Evolutionary conservation across 1,140 invertebrate genomes (phyloP).

Genomic region (Parasteatoda tepidariorum): DNA sequence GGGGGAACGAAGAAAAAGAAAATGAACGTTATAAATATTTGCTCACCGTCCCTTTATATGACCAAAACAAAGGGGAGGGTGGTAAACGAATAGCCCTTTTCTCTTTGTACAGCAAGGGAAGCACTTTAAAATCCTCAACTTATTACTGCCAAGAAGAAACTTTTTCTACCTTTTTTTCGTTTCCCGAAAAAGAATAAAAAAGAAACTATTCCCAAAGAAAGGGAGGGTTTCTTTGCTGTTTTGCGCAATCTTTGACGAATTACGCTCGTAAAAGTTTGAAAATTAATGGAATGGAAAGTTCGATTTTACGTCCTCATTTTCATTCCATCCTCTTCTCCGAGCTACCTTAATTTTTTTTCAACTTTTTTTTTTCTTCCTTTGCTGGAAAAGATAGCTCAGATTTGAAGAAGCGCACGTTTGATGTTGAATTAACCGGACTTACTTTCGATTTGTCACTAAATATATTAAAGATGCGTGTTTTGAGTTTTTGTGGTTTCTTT

Average conservation of each 20-base stretch:
- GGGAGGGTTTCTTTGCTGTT: background rate
- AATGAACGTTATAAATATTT: constrained; percentile 49
- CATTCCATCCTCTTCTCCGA: too few relatives aligned
- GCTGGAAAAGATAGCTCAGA: too few relatives aligned
- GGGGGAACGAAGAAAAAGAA: constrained; percentile 28
- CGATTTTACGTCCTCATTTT: constrained; percentile 28
- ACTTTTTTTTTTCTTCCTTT: too few relatives aligned
- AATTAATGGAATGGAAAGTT: constrained; percentile 52
- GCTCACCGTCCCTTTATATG: constrained; percentile 37
- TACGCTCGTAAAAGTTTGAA: constrained; percentile 49
- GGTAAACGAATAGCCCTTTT: background rate
- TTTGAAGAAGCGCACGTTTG: too few relatives aligned
- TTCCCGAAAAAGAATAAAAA: background rate
- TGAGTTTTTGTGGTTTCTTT: too few relatives aligned
- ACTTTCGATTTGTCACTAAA: too few relatives aligned
- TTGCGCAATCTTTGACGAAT: constrained; percentile 44
- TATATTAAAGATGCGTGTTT: too few relatives aligned
- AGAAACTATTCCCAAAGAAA: constrained; percentile 30
- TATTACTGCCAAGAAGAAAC: constrained; percentile 38
- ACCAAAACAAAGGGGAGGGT: background rate
- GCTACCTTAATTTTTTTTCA: too few relatives aligned
- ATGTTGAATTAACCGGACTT: too few relatives aligned
- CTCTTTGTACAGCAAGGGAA: constrained; percentile 34
- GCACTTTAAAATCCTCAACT: constrained; percentile 51
- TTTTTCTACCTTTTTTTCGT: constrained; percentile 12